These are phyloP conservation scores for Bombus haemorrhoidalis DNA, from an alignment of 1,140 invertebrate genomes.

Conservation along the genomic window DNA sequence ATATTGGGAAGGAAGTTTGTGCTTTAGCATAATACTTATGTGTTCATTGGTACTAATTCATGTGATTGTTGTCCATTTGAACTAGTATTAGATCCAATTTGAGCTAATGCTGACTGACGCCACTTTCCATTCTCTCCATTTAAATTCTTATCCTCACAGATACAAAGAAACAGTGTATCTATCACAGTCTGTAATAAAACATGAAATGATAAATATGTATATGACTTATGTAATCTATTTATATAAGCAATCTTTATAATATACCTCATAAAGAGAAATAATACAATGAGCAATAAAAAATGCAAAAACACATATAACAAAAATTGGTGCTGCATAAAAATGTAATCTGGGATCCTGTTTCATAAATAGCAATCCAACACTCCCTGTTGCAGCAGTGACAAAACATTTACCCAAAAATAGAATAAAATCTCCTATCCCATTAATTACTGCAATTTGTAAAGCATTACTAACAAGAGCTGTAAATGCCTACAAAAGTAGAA, in stretches of 20 bases:
- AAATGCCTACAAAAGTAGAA: constrained; percentile 87
- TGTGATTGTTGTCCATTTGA: constrained; percentile 79
- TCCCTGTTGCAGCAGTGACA: constrained; percentile 90
- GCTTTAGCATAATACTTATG: constrained; percentile 61
- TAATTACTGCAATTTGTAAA: constrained; percentile 94
- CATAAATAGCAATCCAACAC: constrained; percentile 89
- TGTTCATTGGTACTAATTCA: constrained; percentile 78
- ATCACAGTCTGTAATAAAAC: constrained; percentile 91
- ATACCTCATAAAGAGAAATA: constrained; percentile 96
- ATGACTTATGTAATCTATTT: not conserved
- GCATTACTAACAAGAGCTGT: constrained; percentile 91
- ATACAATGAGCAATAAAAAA: constrained; percentile 97
- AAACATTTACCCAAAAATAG: constrained; percentile 96
- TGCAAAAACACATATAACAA: constrained; percentile 93
- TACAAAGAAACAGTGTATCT: constrained; percentile 96
- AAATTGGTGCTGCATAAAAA: constrained; percentile 93
- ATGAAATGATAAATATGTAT: constrained; percentile 1
- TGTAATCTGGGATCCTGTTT: constrained; percentile 88
- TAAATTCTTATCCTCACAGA: constrained; percentile 92
- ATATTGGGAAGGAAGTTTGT: constrained; percentile 1
- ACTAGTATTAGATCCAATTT: constrained; percentile 79
- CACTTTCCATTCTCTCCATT: constrained; percentile 86
- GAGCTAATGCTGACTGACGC: constrained; percentile 85
- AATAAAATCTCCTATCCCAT: constrained; percentile 97
- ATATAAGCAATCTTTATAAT: constrained; percentile 42